Evolutionary conservation across 64 coral and sea anemone species (phyloP).

Genomic region (Porites australiensis): DNA sequence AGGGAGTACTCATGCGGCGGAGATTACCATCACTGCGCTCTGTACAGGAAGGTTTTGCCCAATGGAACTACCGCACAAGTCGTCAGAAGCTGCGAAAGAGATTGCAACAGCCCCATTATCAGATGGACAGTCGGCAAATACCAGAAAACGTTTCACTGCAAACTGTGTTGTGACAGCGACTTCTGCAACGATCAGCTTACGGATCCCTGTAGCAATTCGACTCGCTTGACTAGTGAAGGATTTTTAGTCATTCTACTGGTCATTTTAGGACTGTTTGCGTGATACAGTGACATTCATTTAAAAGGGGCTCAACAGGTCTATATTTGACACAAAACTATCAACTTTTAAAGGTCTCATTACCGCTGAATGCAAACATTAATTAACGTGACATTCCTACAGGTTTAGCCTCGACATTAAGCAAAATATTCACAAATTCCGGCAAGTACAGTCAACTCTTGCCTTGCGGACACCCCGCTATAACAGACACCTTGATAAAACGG

Average conservation of each 20-base stretch:
- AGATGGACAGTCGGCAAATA: constrained; percentile 15
- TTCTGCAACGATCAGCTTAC: neutral
- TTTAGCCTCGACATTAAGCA: too few relatives aligned
- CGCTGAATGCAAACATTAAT: too few relatives aligned
- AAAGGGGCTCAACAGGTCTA: too few relatives aligned
- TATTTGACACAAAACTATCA: too few relatives aligned
- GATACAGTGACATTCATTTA: too few relatives aligned
- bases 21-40: constrained; percentile 1
- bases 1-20: neutral
- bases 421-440: too few relatives aligned
- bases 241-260: neutral
- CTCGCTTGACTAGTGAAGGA: neutral
- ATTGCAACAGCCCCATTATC: neutral
- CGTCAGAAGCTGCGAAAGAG: constrained; percentile 24
- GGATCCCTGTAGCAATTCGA: constrained; percentile 4
- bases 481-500: too few relatives aligned
- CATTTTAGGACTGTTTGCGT: neutral
- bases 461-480: too few relatives aligned
- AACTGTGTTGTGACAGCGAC: constrained; percentile 13
- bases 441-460: too few relatives aligned
- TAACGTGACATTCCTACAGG: too few relatives aligned
- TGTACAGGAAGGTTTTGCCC: neutral
- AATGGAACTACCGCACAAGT: constrained; percentile 38
- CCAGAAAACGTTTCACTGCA: constrained; percentile 23
- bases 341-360: too few relatives aligned